These are phyloP conservation scores for Siphlonurus alternatus DNA, from an alignment of 2,888 invertebrate genomes.

Conservation along the genomic window DNA sequence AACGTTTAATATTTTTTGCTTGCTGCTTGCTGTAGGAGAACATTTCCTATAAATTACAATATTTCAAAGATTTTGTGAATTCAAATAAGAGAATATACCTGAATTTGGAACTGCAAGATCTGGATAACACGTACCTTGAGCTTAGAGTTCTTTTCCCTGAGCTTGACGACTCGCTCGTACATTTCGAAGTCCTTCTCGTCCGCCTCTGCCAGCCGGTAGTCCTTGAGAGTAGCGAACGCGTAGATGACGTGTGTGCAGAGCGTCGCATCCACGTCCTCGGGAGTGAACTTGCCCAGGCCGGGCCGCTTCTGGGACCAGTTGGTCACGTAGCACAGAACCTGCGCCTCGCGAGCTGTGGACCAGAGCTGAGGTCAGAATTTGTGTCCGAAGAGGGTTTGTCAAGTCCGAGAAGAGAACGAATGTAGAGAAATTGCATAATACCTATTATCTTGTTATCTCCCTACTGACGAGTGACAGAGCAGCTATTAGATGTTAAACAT, in stretches of 20 bases:
- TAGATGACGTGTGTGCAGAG: conserved; percentile 92
- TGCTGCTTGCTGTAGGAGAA: background rate
- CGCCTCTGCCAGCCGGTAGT: conserved; percentile 62
- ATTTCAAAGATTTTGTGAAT: too few relatives aligned
- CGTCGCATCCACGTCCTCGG: conserved; percentile 72
- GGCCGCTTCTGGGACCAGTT: conserved; percentile 92
- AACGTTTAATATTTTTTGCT: too few relatives aligned
- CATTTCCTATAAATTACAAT: background rate
- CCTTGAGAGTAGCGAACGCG: conserved; percentile 82
- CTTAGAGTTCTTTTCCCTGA: conserved; percentile 76
- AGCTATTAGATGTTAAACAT: too few relatives aligned
- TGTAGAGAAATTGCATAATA: too few relatives aligned
- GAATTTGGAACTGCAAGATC: too few relatives aligned
- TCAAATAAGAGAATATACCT: too few relatives aligned
- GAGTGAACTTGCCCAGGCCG: conserved; percentile 71
- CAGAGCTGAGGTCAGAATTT: too few relatives aligned
- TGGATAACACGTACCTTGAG: conserved; percentile 42
- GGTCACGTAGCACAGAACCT: conserved; percentile 88
- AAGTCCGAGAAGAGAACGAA: too few relatives aligned
- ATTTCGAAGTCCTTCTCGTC: conserved; percentile 61
- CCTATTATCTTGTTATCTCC: too few relatives aligned
- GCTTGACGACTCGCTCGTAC: conserved; percentile 67
- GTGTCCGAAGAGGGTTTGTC: too few relatives aligned
- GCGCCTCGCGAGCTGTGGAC: conserved; percentile 61
- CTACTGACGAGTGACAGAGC: too few relatives aligned